Conservation (phyloP, 2,113 vertebrate genomes). For the Vulpes ferrilata region DNA sequence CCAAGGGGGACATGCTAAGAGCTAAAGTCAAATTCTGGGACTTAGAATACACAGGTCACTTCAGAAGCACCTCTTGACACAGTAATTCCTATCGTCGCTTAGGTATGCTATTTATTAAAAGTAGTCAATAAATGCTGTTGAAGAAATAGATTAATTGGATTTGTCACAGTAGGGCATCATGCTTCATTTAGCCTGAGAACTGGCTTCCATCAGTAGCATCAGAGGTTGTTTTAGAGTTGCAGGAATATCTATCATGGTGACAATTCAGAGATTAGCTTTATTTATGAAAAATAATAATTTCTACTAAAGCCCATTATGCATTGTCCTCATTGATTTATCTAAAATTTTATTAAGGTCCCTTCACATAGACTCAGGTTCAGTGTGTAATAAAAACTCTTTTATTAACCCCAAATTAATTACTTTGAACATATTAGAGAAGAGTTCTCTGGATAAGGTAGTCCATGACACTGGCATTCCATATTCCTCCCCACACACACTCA, state of each 20-base stretch:
- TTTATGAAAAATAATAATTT: constrained; percentile 34
- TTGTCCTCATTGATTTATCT: constrained; percentile 26
- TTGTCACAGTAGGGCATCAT: constrained; percentile 55
- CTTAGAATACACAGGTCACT: background rate
- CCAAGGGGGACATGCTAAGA: background rate
- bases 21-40: background rate
- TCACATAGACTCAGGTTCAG: background rate
- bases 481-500: background rate
- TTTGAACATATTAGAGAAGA: background rate
- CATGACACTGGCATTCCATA: background rate
- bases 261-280: constrained; percentile 55
- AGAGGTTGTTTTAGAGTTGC: constrained; percentile 52
- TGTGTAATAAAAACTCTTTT: background rate
- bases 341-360: constrained; percentile 39
- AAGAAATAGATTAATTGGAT: constrained; percentile 63
- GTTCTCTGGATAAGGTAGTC: background rate
- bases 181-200: constrained; percentile 45
- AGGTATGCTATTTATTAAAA: constrained; percentile 43
- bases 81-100: background rate
- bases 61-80: background rate
- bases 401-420: background rate
- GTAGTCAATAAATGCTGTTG: constrained; percentile 35
- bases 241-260: constrained; percentile 54
- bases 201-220: background rate
- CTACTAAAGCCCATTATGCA: constrained; percentile 27